phyloP scores from a whole-genome alignment of 1,140 invertebrate species.

The Sipha flava region DNA sequence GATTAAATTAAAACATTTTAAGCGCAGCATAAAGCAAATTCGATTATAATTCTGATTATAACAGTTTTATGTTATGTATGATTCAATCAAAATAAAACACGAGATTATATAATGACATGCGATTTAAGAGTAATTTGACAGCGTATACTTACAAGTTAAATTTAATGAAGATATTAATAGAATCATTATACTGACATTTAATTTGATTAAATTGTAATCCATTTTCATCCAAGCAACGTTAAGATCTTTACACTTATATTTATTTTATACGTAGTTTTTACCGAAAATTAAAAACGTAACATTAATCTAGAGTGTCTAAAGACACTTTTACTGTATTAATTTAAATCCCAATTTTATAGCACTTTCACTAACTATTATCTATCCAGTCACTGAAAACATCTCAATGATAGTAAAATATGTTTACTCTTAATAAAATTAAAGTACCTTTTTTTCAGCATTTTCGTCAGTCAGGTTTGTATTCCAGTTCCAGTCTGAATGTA shows the following conservation, averaged over 20 bases:
- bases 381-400: too few relatives aligned
- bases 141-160: neutral
- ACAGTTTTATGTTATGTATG: too few relatives aligned
- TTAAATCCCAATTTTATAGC: too few relatives aligned
- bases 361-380: too few relatives aligned
- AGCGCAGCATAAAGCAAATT: too few relatives aligned
- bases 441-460: conserved; percentile 53
- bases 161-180: neutral
- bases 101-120: too few relatives aligned
- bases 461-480: conserved; percentile 63
- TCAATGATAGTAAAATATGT: too few relatives aligned
- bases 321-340: neutral
- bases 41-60: too few relatives aligned
- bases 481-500: conserved; percentile 58
- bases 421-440: too few relatives aligned
- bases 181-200: neutral
- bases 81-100: too few relatives aligned
- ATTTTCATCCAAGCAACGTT: neutral
- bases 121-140: neutral
- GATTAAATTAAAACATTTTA: too few relatives aligned
- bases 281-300: neutral
- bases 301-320: neutral
- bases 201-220: neutral
- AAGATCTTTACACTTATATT: neutral
- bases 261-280: neutral